Base-by-base conservation (phyloP, 2,797 vertebrate genomes). In the Sebastes taczanowskii region DNA sequence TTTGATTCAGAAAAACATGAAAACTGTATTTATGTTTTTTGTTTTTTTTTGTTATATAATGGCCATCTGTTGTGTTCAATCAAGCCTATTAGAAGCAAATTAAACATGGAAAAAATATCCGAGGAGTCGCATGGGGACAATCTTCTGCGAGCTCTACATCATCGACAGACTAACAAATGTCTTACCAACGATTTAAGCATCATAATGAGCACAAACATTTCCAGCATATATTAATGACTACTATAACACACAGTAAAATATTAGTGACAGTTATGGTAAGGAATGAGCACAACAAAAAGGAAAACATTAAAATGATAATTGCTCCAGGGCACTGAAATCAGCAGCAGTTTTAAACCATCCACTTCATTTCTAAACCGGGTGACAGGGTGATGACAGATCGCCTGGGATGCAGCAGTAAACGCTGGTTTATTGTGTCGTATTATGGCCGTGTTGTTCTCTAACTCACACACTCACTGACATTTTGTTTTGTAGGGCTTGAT, bases 341-440 rank as follows among this genome's bases (percentile, higher is more conserved):
- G 76, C 71, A 86, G 86, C 83, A 84, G 76, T 35, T 72, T 82
- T 82, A 89, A 91, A 87, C 58, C 71, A 86, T 77, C 83, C 27
- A 83, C 75, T 91, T 89, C 71, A 18, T 93, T 94, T 96, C 95
- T 94, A 95, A 95, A 95, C 93, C 94, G 94, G 1, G 4, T 92
- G 95, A 90, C 62, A 68, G 55, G 42, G 64, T 69, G 76, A 78
- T 74, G 85, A 85, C 60, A 32, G 71, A 77, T 77, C 23, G 11
- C 62, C 64, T 11, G 70, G 60, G 88, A 77, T 78, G 86, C 78
- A 73, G 77, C 77, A 61, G 76, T 16, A 30, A 62, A 77, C 34
- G 35, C 74, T 55, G 55, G 11, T 78, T 88, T 83, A 75, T 73
- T 76, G 77, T 80, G 72, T 71, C 14, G 10, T 60, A 35, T 66